These are phyloP conservation scores for Amphipyra tragopoginis DNA, from an alignment of 2,888 invertebrate genomes.

Conservation along the genomic window DNA sequence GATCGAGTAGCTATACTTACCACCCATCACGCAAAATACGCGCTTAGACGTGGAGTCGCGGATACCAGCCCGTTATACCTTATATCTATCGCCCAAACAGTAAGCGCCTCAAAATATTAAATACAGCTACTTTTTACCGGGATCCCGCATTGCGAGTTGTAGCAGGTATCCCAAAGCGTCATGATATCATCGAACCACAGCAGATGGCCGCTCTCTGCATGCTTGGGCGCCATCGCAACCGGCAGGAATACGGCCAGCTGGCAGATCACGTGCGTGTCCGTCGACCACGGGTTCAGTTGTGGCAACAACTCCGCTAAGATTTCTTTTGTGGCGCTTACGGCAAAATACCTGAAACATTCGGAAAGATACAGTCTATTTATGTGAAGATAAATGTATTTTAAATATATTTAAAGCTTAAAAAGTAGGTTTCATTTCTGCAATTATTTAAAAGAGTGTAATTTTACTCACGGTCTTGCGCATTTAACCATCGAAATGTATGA, in stretches of 20 bases:
- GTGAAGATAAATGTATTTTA: too few species aligned
- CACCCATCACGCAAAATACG: too few species aligned
- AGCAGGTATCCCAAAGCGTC: conserved; percentile 94
- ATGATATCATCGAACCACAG: conserved; percentile 95
- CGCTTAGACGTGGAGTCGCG: too few species aligned
- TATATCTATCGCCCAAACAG: too few species aligned
- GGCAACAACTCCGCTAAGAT: conserved; percentile 96
- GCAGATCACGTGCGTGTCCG: conserved; percentile 88
- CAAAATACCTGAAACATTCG: conserved; percentile 91
- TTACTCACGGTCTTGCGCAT: conserved; percentile 87
- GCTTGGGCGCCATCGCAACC: conserved; percentile 90
- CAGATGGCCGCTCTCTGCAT: conserved; percentile 91
- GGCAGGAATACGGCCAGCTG: conserved; percentile 94
- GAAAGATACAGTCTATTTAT: background rate
- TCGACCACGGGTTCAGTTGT: conserved; percentile 93
- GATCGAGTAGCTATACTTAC: too few species aligned
- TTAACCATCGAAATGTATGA: conserved; percentile 82
- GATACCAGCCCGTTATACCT: too few species aligned
- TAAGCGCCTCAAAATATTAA: too few species aligned
- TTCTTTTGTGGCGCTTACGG: conserved; percentile 94
- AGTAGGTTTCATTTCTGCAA: background rate
- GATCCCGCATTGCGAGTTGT: conserved; percentile 92
- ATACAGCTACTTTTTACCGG: conserved; percentile 66
- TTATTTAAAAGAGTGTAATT: background rate
- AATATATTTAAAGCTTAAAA: too few species aligned